These are phyloP conservation scores for Lasiurus borealis DNA, from an alignment of 2,113 vertebrate genomes.

Conservation along the genomic window DNA sequence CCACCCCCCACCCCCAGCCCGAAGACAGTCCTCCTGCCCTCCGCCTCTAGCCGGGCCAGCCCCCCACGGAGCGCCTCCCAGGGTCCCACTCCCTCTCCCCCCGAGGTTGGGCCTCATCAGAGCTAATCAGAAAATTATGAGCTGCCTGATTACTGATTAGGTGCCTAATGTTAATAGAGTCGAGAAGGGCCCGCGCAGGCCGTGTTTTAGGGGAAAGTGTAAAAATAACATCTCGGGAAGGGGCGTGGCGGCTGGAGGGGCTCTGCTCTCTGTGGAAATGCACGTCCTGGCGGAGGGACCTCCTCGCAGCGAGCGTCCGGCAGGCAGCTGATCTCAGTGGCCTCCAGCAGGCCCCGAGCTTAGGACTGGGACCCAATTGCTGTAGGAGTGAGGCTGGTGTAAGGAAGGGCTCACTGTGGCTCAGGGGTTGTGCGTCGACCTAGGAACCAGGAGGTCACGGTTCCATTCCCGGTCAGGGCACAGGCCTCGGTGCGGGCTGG, in stretches of 20 bases:
- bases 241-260: slow-evolving; percentile 48
- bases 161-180: slow-evolving; percentile 94
- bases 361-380: not conserved
- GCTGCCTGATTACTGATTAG: slow-evolving; percentile 94
- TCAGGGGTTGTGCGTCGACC: no score
- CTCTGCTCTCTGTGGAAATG: not conserved
- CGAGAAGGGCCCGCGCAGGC: slow-evolving; percentile 88
- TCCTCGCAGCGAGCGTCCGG: not conserved
- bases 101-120: slow-evolving; percentile 90
- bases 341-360: not conserved
- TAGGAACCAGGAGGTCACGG: no score
- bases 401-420: not conserved
- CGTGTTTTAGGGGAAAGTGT: slow-evolving; percentile 89
- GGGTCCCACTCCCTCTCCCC: slow-evolving; percentile 75
- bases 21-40: not conserved
- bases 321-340: not conserved
- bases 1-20: no score
- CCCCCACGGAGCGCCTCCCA: slow-evolving; percentile 16
- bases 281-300: not conserved
- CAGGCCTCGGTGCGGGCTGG: no score
- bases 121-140: slow-evolving; percentile 94
- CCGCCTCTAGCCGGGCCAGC: not conserved
- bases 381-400: not conserved
- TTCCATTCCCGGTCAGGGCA: no score
- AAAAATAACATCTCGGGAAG: slow-evolving; percentile 89